These are phyloP conservation scores for Orgyia antiqua DNA, from an alignment of 2,888 invertebrate species.

Conservation along the genomic window DNA sequence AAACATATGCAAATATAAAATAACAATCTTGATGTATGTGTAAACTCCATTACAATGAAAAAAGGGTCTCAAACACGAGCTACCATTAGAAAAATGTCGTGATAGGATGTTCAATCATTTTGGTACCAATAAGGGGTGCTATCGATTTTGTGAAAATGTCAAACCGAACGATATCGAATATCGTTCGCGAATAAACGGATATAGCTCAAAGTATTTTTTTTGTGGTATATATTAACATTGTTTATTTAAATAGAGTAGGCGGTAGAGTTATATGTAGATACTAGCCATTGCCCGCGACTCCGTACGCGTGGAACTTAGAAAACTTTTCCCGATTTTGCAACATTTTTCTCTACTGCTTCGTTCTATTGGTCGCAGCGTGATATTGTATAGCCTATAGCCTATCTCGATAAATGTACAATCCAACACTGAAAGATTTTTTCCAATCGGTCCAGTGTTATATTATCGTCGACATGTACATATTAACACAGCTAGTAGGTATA, in stretches of 20 bases:
- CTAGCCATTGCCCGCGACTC: too few relatives aligned
- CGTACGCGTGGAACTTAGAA: too few relatives aligned
- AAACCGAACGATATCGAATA: conserved; percentile 59
- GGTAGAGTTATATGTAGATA: neutral
- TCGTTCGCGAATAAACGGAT: conserved; percentile 39
- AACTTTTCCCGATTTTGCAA: too few relatives aligned
- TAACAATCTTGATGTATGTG: conserved; percentile 34
- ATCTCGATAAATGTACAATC: too few relatives aligned
- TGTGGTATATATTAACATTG: conserved; percentile 11
- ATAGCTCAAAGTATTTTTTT: conserved; percentile 30
- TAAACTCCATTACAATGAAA: conserved; percentile 56
- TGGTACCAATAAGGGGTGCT: conserved; percentile 74
- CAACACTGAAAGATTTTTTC: too few relatives aligned
- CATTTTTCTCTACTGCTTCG: too few relatives aligned
- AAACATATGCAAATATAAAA: too few relatives aligned
- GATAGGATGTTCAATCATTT: conserved; percentile 79
- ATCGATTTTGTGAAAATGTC: conserved; percentile 76
- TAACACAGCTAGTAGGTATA: too few relatives aligned
- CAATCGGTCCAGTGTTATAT: too few relatives aligned
- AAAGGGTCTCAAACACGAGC: conserved; percentile 70
- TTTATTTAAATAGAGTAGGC: conserved; percentile 4
- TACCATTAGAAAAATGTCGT: conserved; percentile 74
- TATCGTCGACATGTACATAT: too few relatives aligned
- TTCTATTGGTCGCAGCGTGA: too few relatives aligned
- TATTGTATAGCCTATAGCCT: too few relatives aligned